These are phyloP conservation scores for Podarcis siculus DNA, from an alignment of 2,797 vertebrate genomes.

Conservation along the genomic window DNA sequence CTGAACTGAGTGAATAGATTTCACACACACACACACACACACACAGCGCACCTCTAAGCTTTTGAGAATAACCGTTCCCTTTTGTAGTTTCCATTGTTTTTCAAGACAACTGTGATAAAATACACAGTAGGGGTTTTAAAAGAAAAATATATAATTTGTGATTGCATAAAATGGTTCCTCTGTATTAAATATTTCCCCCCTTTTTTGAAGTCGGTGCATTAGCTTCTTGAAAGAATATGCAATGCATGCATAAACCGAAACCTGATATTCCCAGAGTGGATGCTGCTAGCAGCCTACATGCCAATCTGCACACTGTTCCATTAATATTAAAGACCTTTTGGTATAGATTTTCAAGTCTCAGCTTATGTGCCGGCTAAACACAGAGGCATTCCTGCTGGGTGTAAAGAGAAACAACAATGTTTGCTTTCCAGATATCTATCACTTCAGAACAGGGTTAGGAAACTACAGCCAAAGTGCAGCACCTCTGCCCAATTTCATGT, in stretches of 20 bases:
- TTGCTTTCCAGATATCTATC: not conserved
- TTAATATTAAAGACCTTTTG: not conserved
- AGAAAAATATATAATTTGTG: not conserved
- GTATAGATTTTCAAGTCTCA: not conserved
- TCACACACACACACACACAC: too few species aligned
- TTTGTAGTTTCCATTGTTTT: not conserved
- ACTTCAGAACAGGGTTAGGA: too few species aligned
- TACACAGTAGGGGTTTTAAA: not conserved
- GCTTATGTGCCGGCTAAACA: not conserved
- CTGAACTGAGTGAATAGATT: not conserved
- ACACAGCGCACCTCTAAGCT: not conserved
- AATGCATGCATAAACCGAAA: not conserved
- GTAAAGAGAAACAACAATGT: not conserved
- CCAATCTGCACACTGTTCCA: not conserved
- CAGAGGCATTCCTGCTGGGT: not conserved
- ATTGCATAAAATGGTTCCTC: not conserved
- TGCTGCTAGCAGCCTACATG: conserved; percentile 9
- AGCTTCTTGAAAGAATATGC: not conserved
- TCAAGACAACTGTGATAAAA: not conserved
- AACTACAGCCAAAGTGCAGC: too few species aligned
- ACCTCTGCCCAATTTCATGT: too few species aligned
- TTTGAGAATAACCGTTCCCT: not conserved
- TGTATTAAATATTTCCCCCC: not conserved
- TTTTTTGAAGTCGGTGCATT: not conserved
- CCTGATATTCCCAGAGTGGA: not conserved